phyloP scores from a whole-genome alignment of 2,888 invertebrate genomes.

The Cephus runcator region DNA sequence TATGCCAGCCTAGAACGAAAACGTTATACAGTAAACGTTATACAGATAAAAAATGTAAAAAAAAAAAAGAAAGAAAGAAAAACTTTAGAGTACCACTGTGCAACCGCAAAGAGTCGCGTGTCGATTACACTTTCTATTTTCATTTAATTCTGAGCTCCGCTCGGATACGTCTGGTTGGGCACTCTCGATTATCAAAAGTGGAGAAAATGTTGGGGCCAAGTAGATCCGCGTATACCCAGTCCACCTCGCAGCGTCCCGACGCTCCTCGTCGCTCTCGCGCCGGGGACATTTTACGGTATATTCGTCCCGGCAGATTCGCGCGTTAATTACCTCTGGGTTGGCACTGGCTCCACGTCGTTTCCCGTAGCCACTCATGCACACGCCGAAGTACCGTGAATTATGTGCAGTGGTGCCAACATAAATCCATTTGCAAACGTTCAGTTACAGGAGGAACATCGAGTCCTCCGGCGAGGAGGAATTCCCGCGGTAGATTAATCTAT shows the following conservation, averaged over 20 bases:
- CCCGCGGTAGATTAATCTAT: slow-evolving; percentile 4
- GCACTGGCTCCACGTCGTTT: slow-evolving; percentile 22
- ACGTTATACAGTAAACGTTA: neutral
- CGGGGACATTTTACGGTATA: slow-evolving; percentile 26
- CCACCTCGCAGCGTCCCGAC: neutral
- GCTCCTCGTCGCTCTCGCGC: neutral
- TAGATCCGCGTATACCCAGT: too few species aligned
- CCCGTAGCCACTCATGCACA: slow-evolving; percentile 31
- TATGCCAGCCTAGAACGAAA: slow-evolving; percentile 74
- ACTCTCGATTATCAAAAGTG: neutral
- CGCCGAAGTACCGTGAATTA: slow-evolving; percentile 46
- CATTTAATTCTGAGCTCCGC: too few species aligned
- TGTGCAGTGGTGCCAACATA: slow-evolving; percentile 38
- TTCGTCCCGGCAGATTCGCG: slow-evolving; percentile 33
- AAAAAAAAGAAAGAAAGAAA: neutral
- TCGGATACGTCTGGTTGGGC: neutral
- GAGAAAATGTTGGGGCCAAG: neutral
- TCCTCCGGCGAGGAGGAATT: slow-evolving; percentile 8
- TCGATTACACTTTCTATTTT: neutral
- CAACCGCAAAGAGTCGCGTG: neutral
- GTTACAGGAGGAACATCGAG: slow-evolving; percentile 33
- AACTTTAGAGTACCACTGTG: neutral
- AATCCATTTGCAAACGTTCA: slow-evolving; percentile 45
- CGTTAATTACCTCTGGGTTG: slow-evolving; percentile 43
- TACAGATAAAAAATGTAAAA: neutral